Conservation (phyloP, 2,888 invertebrate genomes). For the Troides helena region DNA sequence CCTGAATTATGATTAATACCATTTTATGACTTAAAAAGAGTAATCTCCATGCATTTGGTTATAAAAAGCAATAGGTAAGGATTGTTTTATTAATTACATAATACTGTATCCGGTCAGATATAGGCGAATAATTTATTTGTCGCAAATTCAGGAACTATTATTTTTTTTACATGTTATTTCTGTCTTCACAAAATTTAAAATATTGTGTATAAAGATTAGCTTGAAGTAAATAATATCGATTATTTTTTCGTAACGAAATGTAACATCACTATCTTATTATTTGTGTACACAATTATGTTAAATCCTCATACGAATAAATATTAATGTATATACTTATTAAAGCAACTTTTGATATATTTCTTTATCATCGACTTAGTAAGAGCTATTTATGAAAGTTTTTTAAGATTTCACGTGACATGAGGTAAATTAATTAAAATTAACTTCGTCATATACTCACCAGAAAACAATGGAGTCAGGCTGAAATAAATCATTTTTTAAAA, state of each 20-base stretch:
- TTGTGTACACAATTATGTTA: not conserved
- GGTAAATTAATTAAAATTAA: conserved; percentile 12
- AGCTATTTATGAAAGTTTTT: too few species aligned
- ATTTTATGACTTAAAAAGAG: too few species aligned
- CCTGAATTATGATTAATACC: too few species aligned
- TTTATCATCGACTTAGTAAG: not conserved
- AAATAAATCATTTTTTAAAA: not conserved
- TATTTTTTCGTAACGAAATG: not conserved
- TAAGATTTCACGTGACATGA: conserved; percentile 8
- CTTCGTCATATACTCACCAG: not conserved
- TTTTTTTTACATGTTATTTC: too few species aligned
- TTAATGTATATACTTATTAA: conserved; percentile 19
- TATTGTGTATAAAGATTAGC: too few species aligned
- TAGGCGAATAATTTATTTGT: too few species aligned
- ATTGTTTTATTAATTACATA: too few species aligned
- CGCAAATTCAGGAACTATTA: too few species aligned
- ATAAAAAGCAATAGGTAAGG: too few species aligned
- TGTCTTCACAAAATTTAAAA: too few species aligned
- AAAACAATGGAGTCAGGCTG: not conserved
- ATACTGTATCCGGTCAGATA: too few species aligned
- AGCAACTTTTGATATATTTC: not conserved
- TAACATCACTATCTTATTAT: not conserved
- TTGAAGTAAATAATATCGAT: not conserved
- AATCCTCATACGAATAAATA: conserved; percentile 15
- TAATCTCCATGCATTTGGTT: too few species aligned